These are phyloP conservation scores for Poicephalus gulielmi DNA, from an alignment of 2,113 vertebrate genomes.

Conservation along the genomic window DNA sequence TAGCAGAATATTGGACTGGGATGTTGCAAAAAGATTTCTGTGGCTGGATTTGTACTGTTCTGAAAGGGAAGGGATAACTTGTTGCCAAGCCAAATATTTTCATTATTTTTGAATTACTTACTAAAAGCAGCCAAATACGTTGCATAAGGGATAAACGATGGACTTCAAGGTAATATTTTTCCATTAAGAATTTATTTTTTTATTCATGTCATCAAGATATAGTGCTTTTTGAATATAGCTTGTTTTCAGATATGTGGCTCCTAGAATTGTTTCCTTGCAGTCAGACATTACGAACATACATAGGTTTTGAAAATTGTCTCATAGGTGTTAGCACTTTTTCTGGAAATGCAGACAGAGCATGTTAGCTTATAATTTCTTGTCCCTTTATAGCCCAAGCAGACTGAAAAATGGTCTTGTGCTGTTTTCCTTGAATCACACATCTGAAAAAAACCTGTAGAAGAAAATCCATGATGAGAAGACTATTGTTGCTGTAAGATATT, in stretches of 20 bases:
- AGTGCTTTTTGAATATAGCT: not conserved
- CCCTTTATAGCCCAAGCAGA: not conserved
- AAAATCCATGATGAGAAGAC: not conserved
- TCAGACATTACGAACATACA: not conserved
- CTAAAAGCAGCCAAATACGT: constrained; percentile 32
- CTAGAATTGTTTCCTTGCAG: constrained; percentile 30
- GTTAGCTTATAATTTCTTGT: not conserved
- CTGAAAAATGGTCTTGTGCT: not conserved
- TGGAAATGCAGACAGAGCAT: not conserved
- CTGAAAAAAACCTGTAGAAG: not conserved
- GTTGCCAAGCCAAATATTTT: constrained; percentile 57
- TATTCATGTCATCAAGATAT: constrained; percentile 33
- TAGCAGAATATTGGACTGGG: not conserved
- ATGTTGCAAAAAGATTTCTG: constrained; percentile 24
- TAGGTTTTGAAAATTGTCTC: not conserved
- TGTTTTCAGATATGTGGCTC: constrained; percentile 10
- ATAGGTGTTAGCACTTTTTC: not conserved
- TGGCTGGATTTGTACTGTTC: constrained; percentile 29
- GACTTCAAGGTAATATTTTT: constrained; percentile 63
- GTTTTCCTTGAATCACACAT: not conserved
- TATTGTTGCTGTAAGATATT: not conserved
- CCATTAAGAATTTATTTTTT: constrained; percentile 65
- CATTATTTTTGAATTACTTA: constrained; percentile 58
- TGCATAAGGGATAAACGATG: constrained; percentile 39
- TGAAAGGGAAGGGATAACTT: constrained; percentile 25